A percentile compares a stretch with the other conserved stretches of the same genome.
Conservation (phyloP, 1,140 invertebrate species). For the Asbolus verrucosus region DNA sequence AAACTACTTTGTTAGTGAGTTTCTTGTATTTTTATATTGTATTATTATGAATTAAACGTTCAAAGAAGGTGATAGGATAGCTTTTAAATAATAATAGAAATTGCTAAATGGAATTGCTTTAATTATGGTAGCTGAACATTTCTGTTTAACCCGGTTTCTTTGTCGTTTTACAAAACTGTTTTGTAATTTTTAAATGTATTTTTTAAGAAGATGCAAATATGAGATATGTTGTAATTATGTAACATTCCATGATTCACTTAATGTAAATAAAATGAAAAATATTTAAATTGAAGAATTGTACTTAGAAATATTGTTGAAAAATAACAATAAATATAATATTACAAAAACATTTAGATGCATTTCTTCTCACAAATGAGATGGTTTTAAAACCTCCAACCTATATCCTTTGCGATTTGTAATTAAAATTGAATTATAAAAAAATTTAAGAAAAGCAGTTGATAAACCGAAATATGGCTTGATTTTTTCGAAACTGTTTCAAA, state of each 20-base stretch:
- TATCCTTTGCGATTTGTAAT: too few species aligned
- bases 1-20: slow-evolving; percentile 32
- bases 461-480: too few species aligned
- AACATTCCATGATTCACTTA: slow-evolving; percentile 42
- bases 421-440: too few species aligned
- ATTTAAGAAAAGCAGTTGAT: too few species aligned
- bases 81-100: slow-evolving; percentile 4
- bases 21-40: slow-evolving; percentile 40
- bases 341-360: neutral
- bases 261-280: slow-evolving; percentile 36
- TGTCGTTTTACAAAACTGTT: neutral
- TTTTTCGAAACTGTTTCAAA: too few species aligned
- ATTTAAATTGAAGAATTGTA: slow-evolving; percentile 37
- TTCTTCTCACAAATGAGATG: neutral
- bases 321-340: slow-evolving; percentile 39
- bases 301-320: slow-evolving; percentile 42
- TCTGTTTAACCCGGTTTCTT: slow-evolving; percentile 6
- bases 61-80: slow-evolving; percentile 38
- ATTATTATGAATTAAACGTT: slow-evolving; percentile 35
- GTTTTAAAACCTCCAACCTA: too few species aligned
- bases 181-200: neutral
- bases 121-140: slow-evolving; percentile 35
- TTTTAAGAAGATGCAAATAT: neutral
- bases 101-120: slow-evolving; percentile 13
- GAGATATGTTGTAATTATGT: slow-evolving; percentile 22